Evolutionary conservation across 2,797 vertebrate genomes (phyloP).

Genomic region (Coluber constrictor): DNA sequence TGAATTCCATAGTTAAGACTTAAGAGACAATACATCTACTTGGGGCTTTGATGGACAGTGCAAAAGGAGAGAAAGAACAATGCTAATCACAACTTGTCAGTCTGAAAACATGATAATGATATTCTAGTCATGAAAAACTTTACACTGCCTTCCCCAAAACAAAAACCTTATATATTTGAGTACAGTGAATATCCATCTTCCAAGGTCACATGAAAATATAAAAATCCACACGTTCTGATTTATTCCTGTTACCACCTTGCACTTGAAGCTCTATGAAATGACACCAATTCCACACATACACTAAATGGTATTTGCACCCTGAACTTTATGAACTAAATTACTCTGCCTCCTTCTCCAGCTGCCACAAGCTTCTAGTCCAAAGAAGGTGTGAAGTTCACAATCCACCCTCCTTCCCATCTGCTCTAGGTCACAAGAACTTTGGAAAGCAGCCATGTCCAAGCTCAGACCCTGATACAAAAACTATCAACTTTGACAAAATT

Average conservation of each 20-base stretch:
- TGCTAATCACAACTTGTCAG: background rate
- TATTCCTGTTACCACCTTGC: conserved; percentile 22
- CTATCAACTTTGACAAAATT: background rate
- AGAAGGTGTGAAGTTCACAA: background rate
- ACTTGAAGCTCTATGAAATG: conserved; percentile 4
- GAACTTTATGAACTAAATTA: conserved; percentile 12
- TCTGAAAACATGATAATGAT: background rate
- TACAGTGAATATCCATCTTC: background rate
- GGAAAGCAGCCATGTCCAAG: conserved; percentile 21
- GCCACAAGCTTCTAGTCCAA: conserved; percentile 26
- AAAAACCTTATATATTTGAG: conserved; percentile 16
- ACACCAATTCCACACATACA: background rate
- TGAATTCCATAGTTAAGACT: background rate
- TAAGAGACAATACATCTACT: background rate
- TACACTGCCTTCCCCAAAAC: conserved; percentile 9
- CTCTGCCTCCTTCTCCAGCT: conserved; percentile 41
- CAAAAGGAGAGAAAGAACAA: background rate
- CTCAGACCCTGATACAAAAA: background rate
- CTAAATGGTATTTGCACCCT: background rate
- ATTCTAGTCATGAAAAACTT: conserved; percentile 8
- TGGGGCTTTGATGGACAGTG: background rate
- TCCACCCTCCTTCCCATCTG: conserved; percentile 33
- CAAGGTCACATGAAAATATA: conserved; percentile 20
- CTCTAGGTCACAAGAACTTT: background rate
- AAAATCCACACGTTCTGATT: background rate